Evolutionary conservation across 1,140 invertebrate species (phyloP), one percentile per base, ranked within the genome.

Genomic region (Drosophila setifemur): DNA sequence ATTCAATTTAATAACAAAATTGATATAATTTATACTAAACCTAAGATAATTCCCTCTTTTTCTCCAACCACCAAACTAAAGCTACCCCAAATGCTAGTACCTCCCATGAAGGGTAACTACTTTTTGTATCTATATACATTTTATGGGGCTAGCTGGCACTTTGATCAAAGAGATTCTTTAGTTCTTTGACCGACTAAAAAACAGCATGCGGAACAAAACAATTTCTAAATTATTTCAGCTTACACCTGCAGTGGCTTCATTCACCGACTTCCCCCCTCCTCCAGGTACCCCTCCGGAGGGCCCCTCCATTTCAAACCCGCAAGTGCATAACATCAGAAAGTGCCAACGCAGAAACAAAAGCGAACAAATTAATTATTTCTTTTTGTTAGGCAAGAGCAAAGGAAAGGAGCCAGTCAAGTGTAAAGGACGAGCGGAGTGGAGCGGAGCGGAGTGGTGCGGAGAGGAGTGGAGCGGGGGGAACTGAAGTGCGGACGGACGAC

Each of bases 361-460:
- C 63, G 70, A 74, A 49, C 74, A 83, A 83, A 83, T 74, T 85
- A 83, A 85, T 83, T 78, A 83, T 85, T 73, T 82, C 50, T 73
- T 61, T 78, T 47, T 47, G 55, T 39, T 11, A 18, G 9, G 26
- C 18, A 11, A 26, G 64, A 39, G 42, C 58, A 37, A 53, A 68
- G 26, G 39, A 37, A 21, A 29, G 50, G 49, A 61, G n/a, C n/a
- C n/a, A n/a, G n/a, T n/a, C n/a, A n/a, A 23, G 54, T 43, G 45
- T 29, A 37, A 45, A 8, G 61, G 21, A 16, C 23, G 14, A 28
- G 23, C 2, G 39, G 28, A 28, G 14, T 70, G 42, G 60, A 68
- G 45, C 63, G 25, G 8, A n/a, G 12, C 45, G 18, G 29, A 23
- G 42, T 16, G 25, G 31, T 61, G 54, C 2, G 39, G 28, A 28